Conservation (phyloP, 2,797 vertebrate genomes). For the Chaenodraco wilsoni region DNA sequence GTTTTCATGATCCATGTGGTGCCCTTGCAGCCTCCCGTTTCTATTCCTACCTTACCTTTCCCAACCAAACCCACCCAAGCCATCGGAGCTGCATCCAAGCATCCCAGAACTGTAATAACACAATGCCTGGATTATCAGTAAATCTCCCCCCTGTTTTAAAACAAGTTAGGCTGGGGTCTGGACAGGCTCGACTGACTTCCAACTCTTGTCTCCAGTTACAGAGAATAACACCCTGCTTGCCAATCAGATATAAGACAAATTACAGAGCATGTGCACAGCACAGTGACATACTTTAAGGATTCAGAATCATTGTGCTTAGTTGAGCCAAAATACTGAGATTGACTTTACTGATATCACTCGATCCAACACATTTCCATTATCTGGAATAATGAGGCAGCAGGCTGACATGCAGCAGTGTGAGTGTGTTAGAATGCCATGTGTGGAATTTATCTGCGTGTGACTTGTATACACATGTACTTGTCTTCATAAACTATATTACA, state of each 20-base stretch:
- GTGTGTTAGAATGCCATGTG: neutral
- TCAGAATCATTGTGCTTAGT: conserved; percentile 29
- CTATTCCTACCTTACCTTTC: conserved; percentile 61
- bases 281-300: conserved; percentile 31
- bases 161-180: conserved; percentile 38
- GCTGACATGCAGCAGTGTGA: conserved; percentile 5
- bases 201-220: conserved; percentile 58
- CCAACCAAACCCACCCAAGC: conserved; percentile 42
- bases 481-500: conserved; percentile 14
- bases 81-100: conserved; percentile 37
- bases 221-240: conserved; percentile 59
- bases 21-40: conserved; percentile 24
- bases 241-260: conserved; percentile 74
- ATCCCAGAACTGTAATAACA: conserved; percentile 54
- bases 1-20: conserved; percentile 57
- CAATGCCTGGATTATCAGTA: conserved; percentile 39
- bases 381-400: conserved; percentile 24
- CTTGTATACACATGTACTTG: conserved; percentile 2
- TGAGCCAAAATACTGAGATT: conserved; percentile 44
- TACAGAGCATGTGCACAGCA: conserved; percentile 46
- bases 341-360: conserved; percentile 19
- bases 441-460: conserved; percentile 2
- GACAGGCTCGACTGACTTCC: conserved; percentile 56
- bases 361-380: conserved; percentile 34
- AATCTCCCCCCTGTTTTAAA: conserved; percentile 47